Percentiles rank a stretch among this genome's conserved stretches.
Evolutionary conservation across 1,140 invertebrate genomes (phyloP).

Genomic region (Philotrypesis tridentata): DNA sequence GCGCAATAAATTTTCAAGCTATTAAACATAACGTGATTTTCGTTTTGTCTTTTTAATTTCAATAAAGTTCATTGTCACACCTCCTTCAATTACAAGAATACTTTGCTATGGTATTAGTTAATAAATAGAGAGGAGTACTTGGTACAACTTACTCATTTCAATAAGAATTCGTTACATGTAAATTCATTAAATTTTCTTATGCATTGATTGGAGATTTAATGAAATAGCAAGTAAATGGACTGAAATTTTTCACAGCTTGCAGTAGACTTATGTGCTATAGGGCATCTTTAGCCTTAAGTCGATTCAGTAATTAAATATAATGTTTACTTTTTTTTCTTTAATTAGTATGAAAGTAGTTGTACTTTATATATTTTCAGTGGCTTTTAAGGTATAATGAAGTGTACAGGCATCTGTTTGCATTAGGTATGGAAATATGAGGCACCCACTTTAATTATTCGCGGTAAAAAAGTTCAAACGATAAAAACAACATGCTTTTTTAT

Average conservation of each 20-base stretch:
- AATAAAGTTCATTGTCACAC: conserved; percentile 27
- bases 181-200: conserved; percentile 20
- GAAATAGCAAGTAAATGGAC: conserved; percentile 60
- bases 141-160: conserved; percentile 54
- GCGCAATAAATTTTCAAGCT: conserved; percentile 55
- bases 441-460: conserved; percentile 54
- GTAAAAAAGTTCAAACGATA: conserved; percentile 52
- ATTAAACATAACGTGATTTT: conserved; percentile 52
- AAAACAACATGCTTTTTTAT: conserved; percentile 50
- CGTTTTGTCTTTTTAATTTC: conserved; percentile 11
- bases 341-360: conserved; percentile 68
- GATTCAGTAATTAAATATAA: conserved; percentile 63
- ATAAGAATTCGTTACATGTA: conserved; percentile 50
- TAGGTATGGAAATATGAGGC: conserved; percentile 57
- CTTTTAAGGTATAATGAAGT: conserved; percentile 56
- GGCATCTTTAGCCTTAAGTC: conserved; percentile 56
- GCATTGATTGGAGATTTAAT: background rate
- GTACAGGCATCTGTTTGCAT: conserved; percentile 54
- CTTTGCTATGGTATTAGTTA: conserved; percentile 48
- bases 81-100: conserved; percentile 51
- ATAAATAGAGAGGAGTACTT: conserved; percentile 54
- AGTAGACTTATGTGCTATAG: conserved; percentile 57
- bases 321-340: conserved; percentile 55
- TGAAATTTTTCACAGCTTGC: conserved; percentile 57
- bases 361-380: conserved; percentile 63